Evolutionary conservation across 1,140 invertebrate species (phyloP), one percentile per base, ranked within the genome.

Genomic region (Dermatophagoides farinae): DNA sequence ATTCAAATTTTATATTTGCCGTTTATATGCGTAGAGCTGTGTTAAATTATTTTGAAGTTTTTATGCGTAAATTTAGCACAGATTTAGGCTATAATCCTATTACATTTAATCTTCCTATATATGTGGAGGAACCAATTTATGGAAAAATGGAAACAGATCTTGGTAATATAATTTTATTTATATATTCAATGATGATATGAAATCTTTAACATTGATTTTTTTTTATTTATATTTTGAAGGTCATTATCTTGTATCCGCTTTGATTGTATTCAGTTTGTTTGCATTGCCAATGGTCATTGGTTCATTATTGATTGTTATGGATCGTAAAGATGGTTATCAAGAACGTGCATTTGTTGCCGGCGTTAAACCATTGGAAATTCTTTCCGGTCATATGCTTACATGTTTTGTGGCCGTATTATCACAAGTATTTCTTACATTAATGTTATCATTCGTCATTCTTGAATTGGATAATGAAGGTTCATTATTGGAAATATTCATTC

Each of bases 201-300:
- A 31, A 31, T 8, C 31, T 31, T 31, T 2, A 31, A 4, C 8
- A 38, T n/a, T 44, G 25, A 55, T 39, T 55, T 55, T 40, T 23
- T 44, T 50, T 20, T n/a, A 4, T n/a, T 87, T 84, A 61, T 92
- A 92, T 68, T n/a, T n/a, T n/a, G 92, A 92, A 69, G 91, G 86
- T 2, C 85, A 93, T 72, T 96, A 93, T 72, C 89, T 92, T 62
- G 88, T 90, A 31, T 89, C 90, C 41, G 90, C 89, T 65, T 84
- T 95, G 59, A 89, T 93, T 69, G 74, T 93, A 63, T 37, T 88
- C n/a, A 91, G 93, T 68, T 85, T 90, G 0, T 95, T 91, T 76
- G 93, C 93, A 77, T 78, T 95, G 73, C 88, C 90, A 22, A 87
- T 92, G 12, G 88, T 88, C 18, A 71, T 93, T 53, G 95, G 89